phyloP scores from a whole-genome alignment of 2,888 invertebrate species.

The Hemithea aestivaria region DNA sequence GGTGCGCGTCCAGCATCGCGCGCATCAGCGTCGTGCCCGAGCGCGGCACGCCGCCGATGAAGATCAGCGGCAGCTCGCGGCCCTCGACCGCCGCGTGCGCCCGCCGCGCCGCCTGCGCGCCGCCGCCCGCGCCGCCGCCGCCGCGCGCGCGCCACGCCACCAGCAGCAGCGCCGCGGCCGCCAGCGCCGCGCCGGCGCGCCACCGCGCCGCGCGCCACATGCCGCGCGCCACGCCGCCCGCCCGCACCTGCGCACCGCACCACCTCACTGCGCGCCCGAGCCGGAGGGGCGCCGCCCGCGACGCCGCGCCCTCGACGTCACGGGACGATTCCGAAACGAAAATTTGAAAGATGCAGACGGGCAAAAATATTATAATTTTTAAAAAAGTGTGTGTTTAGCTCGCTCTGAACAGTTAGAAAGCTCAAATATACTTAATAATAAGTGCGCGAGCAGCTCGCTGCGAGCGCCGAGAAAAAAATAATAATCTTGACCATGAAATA shows the following conservation, averaged over 20 bases:
- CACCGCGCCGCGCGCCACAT: constrained; percentile 19
- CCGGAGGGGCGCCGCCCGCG: constrained; percentile 1
- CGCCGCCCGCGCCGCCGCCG: constrained; percentile 38
- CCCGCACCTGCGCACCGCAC: constrained; percentile 7
- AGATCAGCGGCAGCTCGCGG: constrained; percentile 94
- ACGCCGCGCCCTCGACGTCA: not conserved
- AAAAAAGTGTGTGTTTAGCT: too few species aligned
- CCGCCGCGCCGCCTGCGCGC: constrained; percentile 37
- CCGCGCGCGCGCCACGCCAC: constrained; percentile 30
- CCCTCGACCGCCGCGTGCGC: constrained; percentile 74
- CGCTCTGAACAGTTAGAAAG: too few species aligned
- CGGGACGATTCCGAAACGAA: not conserved
- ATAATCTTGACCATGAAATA: too few species aligned
- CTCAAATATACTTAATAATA: too few species aligned
- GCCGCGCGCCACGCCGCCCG: constrained; percentile 19
- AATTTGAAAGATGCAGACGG: too few species aligned
- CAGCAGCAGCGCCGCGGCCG: constrained; percentile 21
- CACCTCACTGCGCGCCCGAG: not conserved
- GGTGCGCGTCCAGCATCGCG: constrained; percentile 98
- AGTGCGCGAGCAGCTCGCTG: too few species aligned
- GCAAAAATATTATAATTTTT: too few species aligned
- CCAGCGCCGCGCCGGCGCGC: constrained; percentile 20
- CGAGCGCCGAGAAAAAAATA: too few species aligned
- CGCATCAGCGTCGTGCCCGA: constrained; percentile 98
- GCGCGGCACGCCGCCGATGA: constrained; percentile 98